phyloP scores from a whole-genome alignment of 2,888 invertebrate species.

The Drosophila mimica region DNA sequence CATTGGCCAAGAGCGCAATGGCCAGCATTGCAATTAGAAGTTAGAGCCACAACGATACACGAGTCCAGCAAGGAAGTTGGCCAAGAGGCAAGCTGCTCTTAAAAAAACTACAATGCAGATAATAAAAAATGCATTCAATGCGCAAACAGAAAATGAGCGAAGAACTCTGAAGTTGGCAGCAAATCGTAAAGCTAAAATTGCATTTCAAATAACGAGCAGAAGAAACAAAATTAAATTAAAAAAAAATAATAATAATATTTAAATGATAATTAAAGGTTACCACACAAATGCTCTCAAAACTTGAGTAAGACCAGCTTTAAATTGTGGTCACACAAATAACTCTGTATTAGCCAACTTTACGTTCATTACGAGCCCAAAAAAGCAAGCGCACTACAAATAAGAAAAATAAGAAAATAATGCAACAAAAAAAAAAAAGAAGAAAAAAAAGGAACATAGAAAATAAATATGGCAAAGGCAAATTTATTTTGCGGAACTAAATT shows the following conservation, averaged over 20 bases:
- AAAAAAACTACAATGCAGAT: slow-evolving; percentile 50
- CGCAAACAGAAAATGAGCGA: slow-evolving; percentile 22
- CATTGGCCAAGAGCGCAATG: slow-evolving; percentile 47
- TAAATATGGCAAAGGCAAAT: slow-evolving; percentile 55
- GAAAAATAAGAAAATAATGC: background rate
- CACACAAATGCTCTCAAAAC: background rate
- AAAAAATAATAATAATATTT: background rate
- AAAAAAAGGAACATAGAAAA: background rate
- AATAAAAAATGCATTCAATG: slow-evolving; percentile 60
- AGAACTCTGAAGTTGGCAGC: slow-evolving; percentile 12
- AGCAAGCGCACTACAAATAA: slow-evolving; percentile 22
- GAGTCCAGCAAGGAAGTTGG: background rate
- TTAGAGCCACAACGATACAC: slow-evolving; percentile 42
- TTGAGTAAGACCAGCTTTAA: background rate
- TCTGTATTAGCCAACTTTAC: slow-evolving; percentile 46
- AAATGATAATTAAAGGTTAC: no score
- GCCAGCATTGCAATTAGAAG: slow-evolving; percentile 65
- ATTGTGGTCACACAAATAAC: slow-evolving; percentile 24
- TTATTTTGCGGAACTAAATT: slow-evolving; percentile 81
- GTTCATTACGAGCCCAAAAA: slow-evolving; percentile 54
- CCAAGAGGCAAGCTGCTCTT: background rate
- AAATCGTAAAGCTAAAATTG: slow-evolving; percentile 37
- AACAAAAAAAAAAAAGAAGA: slow-evolving; percentile 13
- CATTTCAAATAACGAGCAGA: slow-evolving; percentile 25
- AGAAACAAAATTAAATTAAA: background rate